Evolutionary conservation across 2,113 vertebrate species (phyloP).

Genomic region (Anas platyrhynchos): DNA sequence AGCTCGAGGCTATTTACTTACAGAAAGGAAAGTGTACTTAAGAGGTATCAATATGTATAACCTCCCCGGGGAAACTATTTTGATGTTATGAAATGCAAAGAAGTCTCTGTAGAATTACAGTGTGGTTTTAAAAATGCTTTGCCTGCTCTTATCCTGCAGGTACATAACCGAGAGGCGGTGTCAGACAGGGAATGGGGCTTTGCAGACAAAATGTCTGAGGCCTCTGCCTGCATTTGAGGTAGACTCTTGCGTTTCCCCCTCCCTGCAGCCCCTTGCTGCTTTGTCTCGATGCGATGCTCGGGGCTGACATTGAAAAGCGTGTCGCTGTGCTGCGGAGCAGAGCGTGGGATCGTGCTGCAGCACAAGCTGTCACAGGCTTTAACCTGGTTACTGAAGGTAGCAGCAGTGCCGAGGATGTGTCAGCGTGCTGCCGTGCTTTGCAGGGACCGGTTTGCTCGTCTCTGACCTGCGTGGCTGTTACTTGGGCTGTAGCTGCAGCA

Average conservation of each 20-base stretch:
- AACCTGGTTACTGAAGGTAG: background rate
- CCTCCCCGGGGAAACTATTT: background rate
- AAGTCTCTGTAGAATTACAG: background rate
- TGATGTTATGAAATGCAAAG: slow-evolving; percentile 18
- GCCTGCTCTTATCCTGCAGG: background rate
- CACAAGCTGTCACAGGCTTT: background rate
- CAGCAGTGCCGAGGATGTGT: rapidly evolving
- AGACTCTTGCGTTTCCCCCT: background rate
- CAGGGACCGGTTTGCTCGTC: background rate
- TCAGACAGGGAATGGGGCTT: background rate
- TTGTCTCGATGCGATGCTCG: rapidly evolving
- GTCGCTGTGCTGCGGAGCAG: background rate
- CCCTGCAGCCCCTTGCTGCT: background rate
- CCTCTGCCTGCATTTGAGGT: background rate
- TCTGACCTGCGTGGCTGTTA: rapidly evolving
- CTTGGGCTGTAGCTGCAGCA: rapidly evolving
- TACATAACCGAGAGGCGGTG: background rate
- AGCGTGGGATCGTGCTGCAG: rapidly evolving
- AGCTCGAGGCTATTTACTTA: slow-evolving; percentile 29
- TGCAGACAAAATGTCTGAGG: background rate
- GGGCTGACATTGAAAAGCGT: background rate
- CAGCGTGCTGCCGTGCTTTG: rapidly evolving
- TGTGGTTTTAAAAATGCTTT: background rate
- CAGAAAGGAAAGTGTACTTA: background rate
- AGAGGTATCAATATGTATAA: slow-evolving; percentile 40